A percentile compares a stretch with the other conserved stretches of the same genome.
These are phyloP conservation scores for Heliothis virescens DNA, from an alignment of 1,140 invertebrate species.

Conservation along the genomic window DNA sequence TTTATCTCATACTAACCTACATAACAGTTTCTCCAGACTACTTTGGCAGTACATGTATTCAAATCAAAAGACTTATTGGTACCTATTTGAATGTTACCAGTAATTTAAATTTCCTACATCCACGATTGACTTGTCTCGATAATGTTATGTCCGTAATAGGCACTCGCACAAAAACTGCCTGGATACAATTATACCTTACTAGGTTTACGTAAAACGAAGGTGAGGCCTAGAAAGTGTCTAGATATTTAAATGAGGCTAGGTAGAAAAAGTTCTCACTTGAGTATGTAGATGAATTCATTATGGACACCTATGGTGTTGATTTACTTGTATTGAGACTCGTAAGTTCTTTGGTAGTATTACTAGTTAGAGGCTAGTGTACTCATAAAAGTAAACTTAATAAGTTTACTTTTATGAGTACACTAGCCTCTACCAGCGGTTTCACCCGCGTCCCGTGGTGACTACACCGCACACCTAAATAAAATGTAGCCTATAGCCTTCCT, in stretches of 20 bases:
- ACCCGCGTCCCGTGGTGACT: too few species aligned
- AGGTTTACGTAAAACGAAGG: constrained; percentile 13
- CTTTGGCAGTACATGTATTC: neutral
- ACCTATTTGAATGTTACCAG: neutral
- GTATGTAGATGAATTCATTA: constrained; percentile 41
- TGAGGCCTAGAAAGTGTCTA: constrained; percentile 14
- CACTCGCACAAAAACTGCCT: neutral
- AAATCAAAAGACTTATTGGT: neutral
- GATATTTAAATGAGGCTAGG: neutral
- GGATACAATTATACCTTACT: constrained; percentile 32
- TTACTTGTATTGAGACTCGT: constrained; percentile 18
- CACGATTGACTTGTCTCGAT: neutral
- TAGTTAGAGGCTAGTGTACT: too few species aligned
- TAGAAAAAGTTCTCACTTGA: constrained; percentile 15
- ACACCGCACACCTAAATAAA: too few species aligned
- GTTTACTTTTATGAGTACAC: too few species aligned
- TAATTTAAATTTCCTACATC: neutral
- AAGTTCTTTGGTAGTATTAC: neutral
- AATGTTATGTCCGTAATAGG: constrained; percentile 28
- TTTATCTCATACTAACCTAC: neutral
- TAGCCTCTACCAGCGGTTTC: too few species aligned
- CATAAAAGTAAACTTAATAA: too few species aligned
- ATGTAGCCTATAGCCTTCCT: too few species aligned
- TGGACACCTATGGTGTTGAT: constrained; percentile 13
- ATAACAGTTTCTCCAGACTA: neutral